These are phyloP conservation scores for Caenorhabditis imperialis DNA, from an alignment of 2,888 invertebrate genomes.

Conservation along the genomic window DNA sequence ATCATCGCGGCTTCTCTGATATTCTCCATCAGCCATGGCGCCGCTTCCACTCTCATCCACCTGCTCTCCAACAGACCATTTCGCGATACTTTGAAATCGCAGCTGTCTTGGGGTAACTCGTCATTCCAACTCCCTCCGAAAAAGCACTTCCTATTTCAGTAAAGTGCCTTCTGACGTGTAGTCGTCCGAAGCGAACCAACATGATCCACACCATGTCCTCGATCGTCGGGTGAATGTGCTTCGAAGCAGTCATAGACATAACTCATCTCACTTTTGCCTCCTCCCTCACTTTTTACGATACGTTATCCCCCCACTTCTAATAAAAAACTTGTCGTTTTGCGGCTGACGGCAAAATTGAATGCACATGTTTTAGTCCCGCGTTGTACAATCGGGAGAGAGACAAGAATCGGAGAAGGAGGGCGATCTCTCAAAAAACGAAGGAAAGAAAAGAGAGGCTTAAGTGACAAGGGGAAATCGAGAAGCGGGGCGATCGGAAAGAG, in stretches of 20 bases:
- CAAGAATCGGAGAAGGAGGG: not conserved
- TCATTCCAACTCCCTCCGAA: no score
- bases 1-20: constrained; percentile 24
- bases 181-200: constrained; percentile 8
- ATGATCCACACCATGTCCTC: constrained; percentile 41
- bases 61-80: constrained; percentile 46
- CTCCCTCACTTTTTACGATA: constrained; percentile 29
- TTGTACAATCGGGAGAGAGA: constrained; percentile 21
- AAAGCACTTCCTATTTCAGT: constrained; percentile 28
- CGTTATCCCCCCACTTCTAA: constrained; percentile 22
- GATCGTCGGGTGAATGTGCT: constrained; percentile 25
- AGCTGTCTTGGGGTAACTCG: constrained; percentile 32
- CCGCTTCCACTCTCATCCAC: constrained; percentile 36
- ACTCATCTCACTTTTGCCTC: constrained; percentile 8
- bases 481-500: constrained; percentile 21
- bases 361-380: constrained; percentile 47
- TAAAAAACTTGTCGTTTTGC: constrained; percentile 43
- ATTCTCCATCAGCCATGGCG: constrained; percentile 32
- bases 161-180: constrained; percentile 16
- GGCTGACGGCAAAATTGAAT: constrained; percentile 53
- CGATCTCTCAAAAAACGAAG: constrained; percentile 30
- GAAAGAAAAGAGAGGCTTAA: constrained; percentile 26
- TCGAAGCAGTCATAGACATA: not conserved
- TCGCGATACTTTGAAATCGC: constrained; percentile 40
- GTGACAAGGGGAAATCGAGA: constrained; percentile 26